Base-by-base conservation (phyloP, 64 coral and sea anemone genomes). In the Actinia equina region DNA sequence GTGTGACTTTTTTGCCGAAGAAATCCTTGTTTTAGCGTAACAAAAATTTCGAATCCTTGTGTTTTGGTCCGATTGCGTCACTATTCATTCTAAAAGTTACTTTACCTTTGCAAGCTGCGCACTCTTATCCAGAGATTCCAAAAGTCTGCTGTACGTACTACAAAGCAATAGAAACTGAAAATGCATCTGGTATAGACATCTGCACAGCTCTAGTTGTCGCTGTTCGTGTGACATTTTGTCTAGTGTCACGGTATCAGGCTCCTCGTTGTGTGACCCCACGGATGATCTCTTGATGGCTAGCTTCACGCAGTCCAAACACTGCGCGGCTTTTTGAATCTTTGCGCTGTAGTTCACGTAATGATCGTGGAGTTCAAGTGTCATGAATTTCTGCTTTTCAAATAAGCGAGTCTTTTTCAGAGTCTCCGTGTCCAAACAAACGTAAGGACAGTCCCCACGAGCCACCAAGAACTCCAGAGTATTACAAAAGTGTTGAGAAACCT, bases 311-410 rank as follows among this genome's bases (percentile, higher is more conserved):
- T 98, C 95, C 17, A 98, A 82, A 63, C 89, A 98, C 82, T 94
- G 92, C 7, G 93, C 46, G 2, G 95, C 88, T 22, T 82, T 91
- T 41, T 87, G 81, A 52, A 89, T 85, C 86, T 91, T 98, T 42
- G 93, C 83, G 46, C 41, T 85, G 77, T 98, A 94, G 87, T 91
- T 94, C 17, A 86, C 71, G 89, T 91, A 98, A 88, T 98, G 95
- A 79, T 93, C 92, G 53, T 98, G 89, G 11, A 98, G 83, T 18
- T 98, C 95, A 22, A 98, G 84, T 19, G 91, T 91, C 55, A 86
- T 69, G 77, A 98, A 98, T 84, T 98, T 98, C 52, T 98, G 95
- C 86, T 88, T 98, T 52, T 98, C 95, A 30, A 98, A 60, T 76
- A 98, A 60, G 10, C 89, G 86, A 59, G 92, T 94, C 79, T 82